phyloP scores from a whole-genome alignment of 2,113 vertebrate genomes.

The Pachyramphus minor region DNA sequence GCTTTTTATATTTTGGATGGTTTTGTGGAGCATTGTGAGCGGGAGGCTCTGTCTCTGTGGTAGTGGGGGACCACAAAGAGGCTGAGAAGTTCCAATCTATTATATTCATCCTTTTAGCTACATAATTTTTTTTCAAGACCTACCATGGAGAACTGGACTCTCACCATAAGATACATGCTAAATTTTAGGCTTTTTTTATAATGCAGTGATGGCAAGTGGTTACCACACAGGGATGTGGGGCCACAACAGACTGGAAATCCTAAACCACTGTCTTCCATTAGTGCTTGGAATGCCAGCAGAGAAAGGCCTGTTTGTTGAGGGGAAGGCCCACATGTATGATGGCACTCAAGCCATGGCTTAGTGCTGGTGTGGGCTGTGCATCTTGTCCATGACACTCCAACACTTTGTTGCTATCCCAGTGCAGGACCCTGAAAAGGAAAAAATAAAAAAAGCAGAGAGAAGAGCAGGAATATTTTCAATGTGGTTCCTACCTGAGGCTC shows the following conservation, averaged over 20 bases:
- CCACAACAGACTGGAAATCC: background rate
- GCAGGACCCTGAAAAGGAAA: background rate
- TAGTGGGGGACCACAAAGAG: background rate
- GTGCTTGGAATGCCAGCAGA: background rate
- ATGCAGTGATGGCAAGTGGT: background rate
- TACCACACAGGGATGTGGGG: background rate
- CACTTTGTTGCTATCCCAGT: background rate
- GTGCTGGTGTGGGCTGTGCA: background rate
- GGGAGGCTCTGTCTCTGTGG: background rate
- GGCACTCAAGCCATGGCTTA: background rate
- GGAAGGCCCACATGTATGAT: accelerated
- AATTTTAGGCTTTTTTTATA: background rate
- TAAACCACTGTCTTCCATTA: background rate
- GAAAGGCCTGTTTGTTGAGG: background rate
- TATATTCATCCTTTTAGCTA: background rate
- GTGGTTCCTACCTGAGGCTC: background rate
- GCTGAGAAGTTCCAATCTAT: background rate
- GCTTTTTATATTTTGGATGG: conserved; percentile 7
- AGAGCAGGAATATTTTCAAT: background rate
- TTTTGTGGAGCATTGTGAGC: background rate
- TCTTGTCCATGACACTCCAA: background rate
- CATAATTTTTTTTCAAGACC: background rate
- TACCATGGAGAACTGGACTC: background rate
- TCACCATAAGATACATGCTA: background rate
- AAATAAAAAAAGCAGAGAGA: background rate